Evolutionary conservation across 2,888 invertebrate species (phyloP).

Genomic region (Dermolepida albohirtum): DNA sequence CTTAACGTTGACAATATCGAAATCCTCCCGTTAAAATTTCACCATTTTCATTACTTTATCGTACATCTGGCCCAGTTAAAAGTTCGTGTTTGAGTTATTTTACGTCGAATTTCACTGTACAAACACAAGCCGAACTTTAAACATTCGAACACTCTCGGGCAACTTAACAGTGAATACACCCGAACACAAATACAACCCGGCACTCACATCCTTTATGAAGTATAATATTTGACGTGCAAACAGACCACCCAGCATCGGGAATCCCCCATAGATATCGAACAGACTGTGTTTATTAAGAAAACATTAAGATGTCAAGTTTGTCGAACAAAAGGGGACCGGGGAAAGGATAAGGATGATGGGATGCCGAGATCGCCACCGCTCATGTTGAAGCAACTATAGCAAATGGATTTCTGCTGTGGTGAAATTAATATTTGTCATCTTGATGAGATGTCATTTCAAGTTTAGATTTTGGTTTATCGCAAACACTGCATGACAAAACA

Average conservation of each 20-base stretch:
- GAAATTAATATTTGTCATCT: no score
- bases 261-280: background rate
- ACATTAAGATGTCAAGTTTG: constrained; percentile 29
- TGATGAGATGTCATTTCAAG: no score
- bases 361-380: no score
- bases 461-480: no score
- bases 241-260: constrained; percentile 17
- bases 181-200: constrained; percentile 6
- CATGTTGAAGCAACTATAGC: no score
- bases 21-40: no score
- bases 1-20: no score
- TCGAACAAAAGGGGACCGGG: constrained; percentile 20
- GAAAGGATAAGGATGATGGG: no score
- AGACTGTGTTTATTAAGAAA: constrained; percentile 32
- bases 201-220: constrained; percentile 1
- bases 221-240: constrained; percentile 19
- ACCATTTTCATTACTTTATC: constrained; percentile 12
- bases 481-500: no score
- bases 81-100: constrained; percentile 33
- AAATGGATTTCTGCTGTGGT: no score
- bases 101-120: constrained; percentile 26
- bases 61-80: constrained; percentile 3
- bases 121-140: constrained; percentile 25
- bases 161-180: background rate
- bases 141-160: constrained; percentile 20